Conservation (phyloP, 1,140 invertebrate genomes). For the Neuroterus valhalla region DNA sequence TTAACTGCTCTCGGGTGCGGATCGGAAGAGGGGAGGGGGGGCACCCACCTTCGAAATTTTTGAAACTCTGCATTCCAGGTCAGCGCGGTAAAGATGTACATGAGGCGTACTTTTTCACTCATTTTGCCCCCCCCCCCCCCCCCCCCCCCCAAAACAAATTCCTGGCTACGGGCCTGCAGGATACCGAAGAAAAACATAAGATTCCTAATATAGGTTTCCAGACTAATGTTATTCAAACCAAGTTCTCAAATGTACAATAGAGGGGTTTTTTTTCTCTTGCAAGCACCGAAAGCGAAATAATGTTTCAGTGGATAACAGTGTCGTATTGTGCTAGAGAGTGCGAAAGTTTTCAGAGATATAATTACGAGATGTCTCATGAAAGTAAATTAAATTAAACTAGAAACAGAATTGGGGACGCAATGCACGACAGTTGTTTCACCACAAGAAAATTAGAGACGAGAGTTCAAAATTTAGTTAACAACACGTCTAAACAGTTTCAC, state of each 20-base stretch:
- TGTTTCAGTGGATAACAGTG: constrained; percentile 20
- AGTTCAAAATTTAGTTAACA: constrained; percentile 12
- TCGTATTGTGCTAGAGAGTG: constrained; percentile 41
- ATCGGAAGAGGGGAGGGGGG: too few relatives aligned
- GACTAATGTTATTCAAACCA: too few relatives aligned
- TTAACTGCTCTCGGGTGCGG: too few relatives aligned
- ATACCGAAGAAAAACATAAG: too few relatives aligned
- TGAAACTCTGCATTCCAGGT: too few relatives aligned
- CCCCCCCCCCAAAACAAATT: too few relatives aligned
- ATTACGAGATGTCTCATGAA: constrained; percentile 42
- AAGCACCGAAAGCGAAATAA: constrained; percentile 32
- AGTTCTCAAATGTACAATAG: not conserved
- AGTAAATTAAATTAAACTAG: constrained; percentile 50
- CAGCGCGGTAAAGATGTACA: too few relatives aligned
- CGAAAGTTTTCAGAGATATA: constrained; percentile 46
- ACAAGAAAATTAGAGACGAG: not conserved
- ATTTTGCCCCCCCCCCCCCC: too few relatives aligned
- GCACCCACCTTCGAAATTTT: too few relatives aligned
- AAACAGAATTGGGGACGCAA: constrained; percentile 31
- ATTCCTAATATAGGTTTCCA: too few relatives aligned
- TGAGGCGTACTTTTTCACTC: too few relatives aligned
- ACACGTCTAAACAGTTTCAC: not conserved
- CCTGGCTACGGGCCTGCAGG: too few relatives aligned
- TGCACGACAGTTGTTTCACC: constrained; percentile 3
- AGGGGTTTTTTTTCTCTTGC: not conserved